Evolutionary conservation across 1,140 invertebrate genomes (phyloP).

Genomic region (Brachionus koreanus): DNA sequence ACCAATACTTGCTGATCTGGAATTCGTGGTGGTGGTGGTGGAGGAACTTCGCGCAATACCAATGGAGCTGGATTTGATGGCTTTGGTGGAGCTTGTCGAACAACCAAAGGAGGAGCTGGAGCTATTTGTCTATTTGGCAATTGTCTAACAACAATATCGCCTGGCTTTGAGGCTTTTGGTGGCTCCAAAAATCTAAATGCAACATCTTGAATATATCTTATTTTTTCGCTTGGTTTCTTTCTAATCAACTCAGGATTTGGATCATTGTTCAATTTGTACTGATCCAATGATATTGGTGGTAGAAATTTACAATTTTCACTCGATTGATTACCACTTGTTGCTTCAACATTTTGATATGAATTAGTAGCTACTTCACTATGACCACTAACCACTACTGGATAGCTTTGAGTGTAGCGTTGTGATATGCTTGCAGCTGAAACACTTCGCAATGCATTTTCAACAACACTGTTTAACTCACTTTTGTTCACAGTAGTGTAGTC

Average conservation of each 20-base stretch:
- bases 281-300: slow-evolving; percentile 16
- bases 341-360: neutral
- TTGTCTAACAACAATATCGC: slow-evolving; percentile 16
- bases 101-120: slow-evolving; percentile 39
- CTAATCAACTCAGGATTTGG: slow-evolving; percentile 33
- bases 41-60: slow-evolving; percentile 28
- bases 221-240: slow-evolving; percentile 22
- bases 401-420: neutral
- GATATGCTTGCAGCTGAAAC: neutral
- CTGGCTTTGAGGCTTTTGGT: slow-evolving; percentile 29
- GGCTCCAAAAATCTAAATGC: slow-evolving; percentile 25
- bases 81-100: slow-evolving; percentile 29
- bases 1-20: neutral
- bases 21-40: slow-evolving; percentile 15
- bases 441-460: slow-evolving; percentile 30
- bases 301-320: slow-evolving; percentile 26
- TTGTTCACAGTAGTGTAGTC: neutral
- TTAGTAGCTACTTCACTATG: neutral
- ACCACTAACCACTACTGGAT: neutral
- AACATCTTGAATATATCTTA: slow-evolving; percentile 39
- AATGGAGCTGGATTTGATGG: slow-evolving; percentile 11
- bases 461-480: neutral
- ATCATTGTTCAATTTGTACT: slow-evolving; percentile 43
- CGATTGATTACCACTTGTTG: neutral
- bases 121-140: slow-evolving; percentile 27